Evolutionary conservation across 2,113 vertebrate species (phyloP), one percentile per base, ranked within the genome.

Genomic region (Sylvietta virens): DNA sequence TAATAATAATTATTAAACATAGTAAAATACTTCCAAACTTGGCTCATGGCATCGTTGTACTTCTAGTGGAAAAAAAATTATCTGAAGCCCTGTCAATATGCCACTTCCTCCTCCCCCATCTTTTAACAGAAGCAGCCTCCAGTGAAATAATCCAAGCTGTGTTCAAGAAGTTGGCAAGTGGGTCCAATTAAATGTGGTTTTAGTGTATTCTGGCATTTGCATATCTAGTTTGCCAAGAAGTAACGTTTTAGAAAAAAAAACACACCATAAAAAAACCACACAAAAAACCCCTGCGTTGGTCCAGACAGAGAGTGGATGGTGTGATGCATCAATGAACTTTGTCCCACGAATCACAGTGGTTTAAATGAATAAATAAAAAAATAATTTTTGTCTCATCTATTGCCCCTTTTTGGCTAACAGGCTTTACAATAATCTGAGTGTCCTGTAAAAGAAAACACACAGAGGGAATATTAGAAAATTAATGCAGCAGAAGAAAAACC

Each of bases 161-260:
- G 98, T 98, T 98, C 98, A 98, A 98, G 98, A 98, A 98, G 98
- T 98, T 98, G 98, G 98, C 98, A 98, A 98, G 98, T 98, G 97
- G 98, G 98, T 97, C 98, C 98, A 98, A 98, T 98, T 98, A 98
- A 98, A 98, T 98, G 98, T 98, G 98, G 98, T 98, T 98, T 98
- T 98, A 98, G 98, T 98, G 98, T 98, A 98, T 98, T 98, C 98
- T 98, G 98, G 98, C 97, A 97, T 98, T 98, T 98, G 98, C 98
- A 98, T 98, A 97, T 98, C 97, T 97, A 97, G 97, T 98, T 97
- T 98, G 98, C 98, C 98, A 98, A 98, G 97, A 98, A 98, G 97
- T 98, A 98, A 98, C 98, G 97, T 98, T 98, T 98, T 97, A 97
- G 89, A 18, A 56, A 81, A 93, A 94, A 94, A 86, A 72, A 65